Conservation (phyloP, 2,797 vertebrate species). For the Prionace glauca region DNA sequence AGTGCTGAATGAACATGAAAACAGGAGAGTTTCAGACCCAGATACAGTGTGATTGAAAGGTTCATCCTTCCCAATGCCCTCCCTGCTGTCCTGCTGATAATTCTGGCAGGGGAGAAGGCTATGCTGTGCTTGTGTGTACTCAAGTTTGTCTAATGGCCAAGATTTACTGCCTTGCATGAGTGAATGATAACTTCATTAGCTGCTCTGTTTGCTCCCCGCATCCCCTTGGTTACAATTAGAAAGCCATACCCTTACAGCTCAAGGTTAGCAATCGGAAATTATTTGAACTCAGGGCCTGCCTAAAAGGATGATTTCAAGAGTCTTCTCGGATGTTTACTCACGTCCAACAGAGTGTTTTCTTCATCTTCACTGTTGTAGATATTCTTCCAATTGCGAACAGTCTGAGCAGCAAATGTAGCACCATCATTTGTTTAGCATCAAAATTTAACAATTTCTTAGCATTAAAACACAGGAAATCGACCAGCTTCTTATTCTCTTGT, state of each 20-base stretch:
- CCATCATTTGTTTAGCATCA: not conserved
- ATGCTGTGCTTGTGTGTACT: not conserved
- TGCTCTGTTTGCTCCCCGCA: not conserved
- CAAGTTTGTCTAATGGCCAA: not conserved
- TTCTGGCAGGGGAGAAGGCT: not conserved
- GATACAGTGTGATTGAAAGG: not conserved
- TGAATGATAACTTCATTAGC: slow-evolving; percentile 13
- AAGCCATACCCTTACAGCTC: not conserved
- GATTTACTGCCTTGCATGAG: not conserved
- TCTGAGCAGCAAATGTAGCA: not conserved
- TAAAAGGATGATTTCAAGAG: not conserved
- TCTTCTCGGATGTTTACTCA: not conserved
- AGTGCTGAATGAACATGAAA: too few relatives aligned
- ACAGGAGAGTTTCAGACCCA: too few relatives aligned
- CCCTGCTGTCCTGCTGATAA: not conserved
- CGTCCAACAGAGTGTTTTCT: not conserved
- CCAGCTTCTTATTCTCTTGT: not conserved
- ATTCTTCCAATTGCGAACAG: not conserved
- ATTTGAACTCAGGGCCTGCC: not conserved
- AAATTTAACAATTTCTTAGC: not conserved
- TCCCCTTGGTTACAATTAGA: not conserved
- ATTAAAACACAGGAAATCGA: not conserved
- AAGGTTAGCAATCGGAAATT: not conserved
- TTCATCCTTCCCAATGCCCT: not conserved
- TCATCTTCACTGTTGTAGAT: not conserved